A percentile compares a stretch with the other conserved stretches of the same genome.
These are phyloP conservation scores for Noctuana brunneofusca DNA, from an alignment of 2,888 invertebrate species.

Conservation along the genomic window DNA sequence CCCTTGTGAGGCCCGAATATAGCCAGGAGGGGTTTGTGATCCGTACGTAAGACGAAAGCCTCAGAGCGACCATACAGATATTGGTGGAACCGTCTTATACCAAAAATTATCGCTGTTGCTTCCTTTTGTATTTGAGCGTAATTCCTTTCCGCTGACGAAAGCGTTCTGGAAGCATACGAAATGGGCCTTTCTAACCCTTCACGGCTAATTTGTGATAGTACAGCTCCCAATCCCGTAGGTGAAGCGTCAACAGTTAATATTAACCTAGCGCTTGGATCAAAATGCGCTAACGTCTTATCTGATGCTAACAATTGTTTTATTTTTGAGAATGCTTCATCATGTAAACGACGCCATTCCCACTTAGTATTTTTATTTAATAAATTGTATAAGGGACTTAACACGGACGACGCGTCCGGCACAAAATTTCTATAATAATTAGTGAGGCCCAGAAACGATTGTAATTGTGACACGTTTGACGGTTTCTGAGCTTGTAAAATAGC, in stretches of 20 bases:
- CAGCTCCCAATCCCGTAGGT: slow-evolving; percentile 38
- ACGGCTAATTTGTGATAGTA: slow-evolving; percentile 38
- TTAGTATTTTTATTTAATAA: background rate
- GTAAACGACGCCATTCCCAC: slow-evolving; percentile 28
- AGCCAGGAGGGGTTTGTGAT: background rate
- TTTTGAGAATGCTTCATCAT: slow-evolving; percentile 28
- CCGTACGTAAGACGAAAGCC: background rate
- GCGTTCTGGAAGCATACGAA: background rate
- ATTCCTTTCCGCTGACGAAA: background rate
- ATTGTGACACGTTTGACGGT: background rate
- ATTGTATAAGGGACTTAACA: background rate
- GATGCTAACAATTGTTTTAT: slow-evolving; percentile 33
- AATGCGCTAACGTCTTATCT: slow-evolving; percentile 30
- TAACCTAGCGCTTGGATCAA: slow-evolving; percentile 25
- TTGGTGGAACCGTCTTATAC: background rate
- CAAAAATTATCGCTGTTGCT: background rate
- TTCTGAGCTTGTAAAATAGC: background rate
- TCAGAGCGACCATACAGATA: background rate
- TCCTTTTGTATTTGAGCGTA: background rate
- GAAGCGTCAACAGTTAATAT: slow-evolving; percentile 43
- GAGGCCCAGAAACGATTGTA: background rate
- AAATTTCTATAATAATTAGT: slow-evolving; percentile 1
- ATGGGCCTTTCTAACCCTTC: slow-evolving; percentile 16
- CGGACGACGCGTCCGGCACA: background rate
- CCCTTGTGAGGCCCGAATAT: background rate